Evolutionary conservation across 2,888 invertebrate species (phyloP).

Genomic region (Nowickia ferox): DNA sequence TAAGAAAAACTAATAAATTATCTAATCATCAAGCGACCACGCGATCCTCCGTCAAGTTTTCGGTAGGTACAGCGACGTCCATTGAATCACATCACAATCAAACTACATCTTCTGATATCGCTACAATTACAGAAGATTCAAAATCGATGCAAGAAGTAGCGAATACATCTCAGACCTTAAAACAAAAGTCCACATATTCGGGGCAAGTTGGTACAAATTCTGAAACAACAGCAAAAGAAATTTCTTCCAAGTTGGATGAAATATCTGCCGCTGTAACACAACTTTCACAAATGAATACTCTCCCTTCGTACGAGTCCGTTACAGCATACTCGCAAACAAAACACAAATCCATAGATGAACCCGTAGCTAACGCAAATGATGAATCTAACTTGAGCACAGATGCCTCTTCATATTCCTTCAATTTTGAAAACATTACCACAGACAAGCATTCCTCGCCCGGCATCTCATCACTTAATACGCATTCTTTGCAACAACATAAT

Average conservation of each 20-base stretch:
- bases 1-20: not conserved
- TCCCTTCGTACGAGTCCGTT: slow-evolving; percentile 61
- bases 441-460: slow-evolving; percentile 72
- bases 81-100: slow-evolving; percentile 1
- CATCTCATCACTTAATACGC: slow-evolving; percentile 38
- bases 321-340: slow-evolving; percentile 10
- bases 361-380: slow-evolving; percentile 30
- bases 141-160: not conserved
- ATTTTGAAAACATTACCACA: slow-evolving; percentile 71
- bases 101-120: slow-evolving; percentile 34
- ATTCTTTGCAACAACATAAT: slow-evolving; percentile 30
- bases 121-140: slow-evolving; percentile 49
- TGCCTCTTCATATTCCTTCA: slow-evolving; percentile 67
- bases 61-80: slow-evolving; percentile 47
- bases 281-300: slow-evolving; percentile 67
- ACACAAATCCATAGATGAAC: slow-evolving; percentile 29
- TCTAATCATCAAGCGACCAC: not conserved
- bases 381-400: slow-evolving; percentile 62
- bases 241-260: slow-evolving; percentile 71
- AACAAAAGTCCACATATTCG: slow-evolving; percentile 57
- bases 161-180: not conserved
- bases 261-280: slow-evolving; percentile 67
- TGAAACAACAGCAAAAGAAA: slow-evolving; percentile 63
- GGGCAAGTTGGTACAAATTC: slow-evolving; percentile 57
- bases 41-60: slow-evolving; percentile 49